These are phyloP conservation scores for Hyposoter didymator DNA, from an alignment of 2,888 invertebrate species.

Conservation along the genomic window DNA sequence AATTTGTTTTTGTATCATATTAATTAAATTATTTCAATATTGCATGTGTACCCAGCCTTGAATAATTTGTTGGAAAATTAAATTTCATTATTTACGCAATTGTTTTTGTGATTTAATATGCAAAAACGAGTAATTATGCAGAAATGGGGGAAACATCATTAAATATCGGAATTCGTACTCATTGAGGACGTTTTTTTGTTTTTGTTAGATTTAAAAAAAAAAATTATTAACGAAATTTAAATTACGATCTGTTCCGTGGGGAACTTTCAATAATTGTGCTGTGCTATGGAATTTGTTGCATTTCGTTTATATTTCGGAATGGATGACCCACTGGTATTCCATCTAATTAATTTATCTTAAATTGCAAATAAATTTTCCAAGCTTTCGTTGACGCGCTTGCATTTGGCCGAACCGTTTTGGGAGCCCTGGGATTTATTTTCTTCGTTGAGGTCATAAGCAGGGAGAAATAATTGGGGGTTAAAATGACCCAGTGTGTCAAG, in stretches of 20 bases:
- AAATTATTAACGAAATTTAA: too few species aligned
- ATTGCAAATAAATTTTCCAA: neutral
- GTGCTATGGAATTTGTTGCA: too few species aligned
- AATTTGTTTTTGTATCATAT: neutral
- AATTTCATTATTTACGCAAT: neutral
- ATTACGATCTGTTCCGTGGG: too few species aligned
- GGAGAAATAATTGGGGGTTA: neutral
- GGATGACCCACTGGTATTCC: too few species aligned
- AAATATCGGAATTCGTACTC: too few species aligned
- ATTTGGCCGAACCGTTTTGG: neutral
- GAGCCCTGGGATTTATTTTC: too few species aligned
- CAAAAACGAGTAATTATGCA: neutral
- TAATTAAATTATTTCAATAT: constrained; percentile 9
- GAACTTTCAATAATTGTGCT: too few species aligned
- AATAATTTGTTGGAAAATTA: neutral
- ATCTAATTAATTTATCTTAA: neutral
- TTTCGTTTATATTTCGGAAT: too few species aligned
- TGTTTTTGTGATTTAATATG: neutral
- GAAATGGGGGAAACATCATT: neutral
- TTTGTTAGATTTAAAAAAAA: too few species aligned
- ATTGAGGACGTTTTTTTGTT: too few species aligned
- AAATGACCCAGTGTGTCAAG: neutral
- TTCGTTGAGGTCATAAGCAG: neutral
- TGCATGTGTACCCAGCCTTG: neutral
- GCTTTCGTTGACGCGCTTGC: neutral